phyloP scores from a whole-genome alignment of 2,888 invertebrate species.

The Leptinotarsa haldemani region DNA sequence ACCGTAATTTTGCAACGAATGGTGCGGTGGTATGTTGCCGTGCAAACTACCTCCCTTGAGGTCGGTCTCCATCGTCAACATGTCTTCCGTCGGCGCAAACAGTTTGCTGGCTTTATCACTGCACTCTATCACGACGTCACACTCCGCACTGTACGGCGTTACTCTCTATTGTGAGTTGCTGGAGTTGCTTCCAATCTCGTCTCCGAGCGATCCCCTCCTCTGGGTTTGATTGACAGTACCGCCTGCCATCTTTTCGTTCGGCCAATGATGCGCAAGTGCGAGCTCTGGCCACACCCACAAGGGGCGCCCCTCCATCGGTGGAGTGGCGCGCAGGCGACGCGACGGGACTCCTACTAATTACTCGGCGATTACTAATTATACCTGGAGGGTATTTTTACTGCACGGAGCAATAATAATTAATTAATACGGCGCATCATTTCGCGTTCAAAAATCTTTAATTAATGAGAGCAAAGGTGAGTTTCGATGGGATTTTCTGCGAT shows the following conservation, averaged over 20 bases:
- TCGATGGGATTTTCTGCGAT: constrained; percentile 15
- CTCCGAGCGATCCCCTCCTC: constrained; percentile 57
- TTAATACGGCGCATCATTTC: constrained; percentile 61
- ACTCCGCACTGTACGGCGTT: constrained; percentile 58
- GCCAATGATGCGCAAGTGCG: constrained; percentile 58
- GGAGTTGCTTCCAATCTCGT: constrained; percentile 51
- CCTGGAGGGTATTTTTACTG: constrained; percentile 66
- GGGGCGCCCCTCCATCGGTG: constrained; percentile 43
- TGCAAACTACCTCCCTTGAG: constrained; percentile 89
- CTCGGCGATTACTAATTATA: constrained; percentile 66
- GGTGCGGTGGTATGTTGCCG: constrained; percentile 88
- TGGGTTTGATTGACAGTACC: constrained; percentile 62
- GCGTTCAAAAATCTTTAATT: constrained; percentile 65
- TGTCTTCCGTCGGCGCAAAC: constrained; percentile 87
- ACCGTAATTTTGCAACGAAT: constrained; percentile 78
- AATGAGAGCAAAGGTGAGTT: constrained; percentile 50
- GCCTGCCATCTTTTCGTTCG: constrained; percentile 63
- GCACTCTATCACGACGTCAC: constrained; percentile 46
- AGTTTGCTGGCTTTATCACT: constrained; percentile 74
- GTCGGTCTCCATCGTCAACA: constrained; percentile 94
- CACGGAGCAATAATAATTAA: constrained; percentile 66
- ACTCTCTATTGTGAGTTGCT: constrained; percentile 60
- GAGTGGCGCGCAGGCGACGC: constrained; percentile 43
- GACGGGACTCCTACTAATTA: constrained; percentile 58
- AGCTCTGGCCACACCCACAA: constrained; percentile 44